Conservation (phyloP, 2,888 invertebrate genomes). For the Sminthurinus aureus region DNA sequence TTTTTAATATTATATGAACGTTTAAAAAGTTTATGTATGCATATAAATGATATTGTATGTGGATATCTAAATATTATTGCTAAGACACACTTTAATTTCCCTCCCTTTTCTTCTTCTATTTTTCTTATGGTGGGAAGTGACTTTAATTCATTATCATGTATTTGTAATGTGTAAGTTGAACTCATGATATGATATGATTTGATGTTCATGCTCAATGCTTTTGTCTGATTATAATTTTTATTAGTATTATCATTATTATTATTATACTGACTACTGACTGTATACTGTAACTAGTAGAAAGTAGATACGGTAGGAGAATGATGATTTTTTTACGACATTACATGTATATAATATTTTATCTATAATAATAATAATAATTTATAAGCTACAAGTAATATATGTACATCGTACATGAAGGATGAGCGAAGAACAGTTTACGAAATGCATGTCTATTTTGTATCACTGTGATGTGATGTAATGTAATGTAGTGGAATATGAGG, state of each 20-base stretch:
- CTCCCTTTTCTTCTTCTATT: neutral
- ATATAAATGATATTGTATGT: too few relatives aligned
- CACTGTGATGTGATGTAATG: neutral
- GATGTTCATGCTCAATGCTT: too few relatives aligned
- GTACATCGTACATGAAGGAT: neutral
- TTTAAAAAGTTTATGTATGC: too few relatives aligned
- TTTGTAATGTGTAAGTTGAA: too few relatives aligned
- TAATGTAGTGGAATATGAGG: neutral
- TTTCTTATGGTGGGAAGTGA: neutral
- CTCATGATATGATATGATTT: too few relatives aligned
- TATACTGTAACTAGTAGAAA: neutral
- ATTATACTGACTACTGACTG: neutral
- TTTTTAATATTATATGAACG: too few relatives aligned
- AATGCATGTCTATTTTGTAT: too few relatives aligned
- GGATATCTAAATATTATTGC: too few relatives aligned
- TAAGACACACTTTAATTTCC: too few relatives aligned
- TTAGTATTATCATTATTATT: neutral
- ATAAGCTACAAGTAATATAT: too few relatives aligned
- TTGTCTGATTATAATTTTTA: too few relatives aligned
- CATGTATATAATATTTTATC: neutral
- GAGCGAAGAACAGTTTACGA: too few relatives aligned
- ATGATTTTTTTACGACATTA: slow-evolving; percentile 2
- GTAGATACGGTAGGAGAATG: neutral
- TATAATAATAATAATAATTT: neutral
- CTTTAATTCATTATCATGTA: neutral